Base-by-base conservation (phyloP, 2,888 invertebrate species). In the Teleiodes luculella region DNA sequence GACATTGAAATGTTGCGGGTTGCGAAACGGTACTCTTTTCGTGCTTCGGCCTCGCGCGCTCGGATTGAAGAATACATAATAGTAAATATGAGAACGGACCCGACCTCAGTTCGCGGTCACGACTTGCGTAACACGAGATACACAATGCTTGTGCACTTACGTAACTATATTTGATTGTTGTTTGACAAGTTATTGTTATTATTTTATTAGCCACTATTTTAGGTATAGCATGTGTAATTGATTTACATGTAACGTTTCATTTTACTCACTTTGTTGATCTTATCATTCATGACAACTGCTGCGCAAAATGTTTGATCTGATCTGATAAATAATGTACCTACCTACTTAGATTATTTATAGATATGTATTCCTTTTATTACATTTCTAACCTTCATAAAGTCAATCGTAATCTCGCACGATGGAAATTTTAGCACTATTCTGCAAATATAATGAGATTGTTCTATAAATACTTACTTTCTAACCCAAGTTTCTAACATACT, bases 51-150 rank as follows among this genome's bases (percentile, higher is more conserved):
- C 77, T 80, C 77, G 75, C 62, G 70, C 62, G 70, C 72, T 74
- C 70, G 77, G 85, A 87, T 85, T 82, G 85, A 87, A 86, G 87
- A 87, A 86, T 86, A 86, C 84, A 83, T 86, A n/a, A 83, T 80
- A 81, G 82, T 83, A 86, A 86, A 86, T 86, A 87, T 84, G 86
- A 86, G 88, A 87, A 85, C 86, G 83, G 76, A 84, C 74, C 77
- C 81, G 86, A 86, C 88, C 88, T 87, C 72, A 68, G 76, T 85
- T 87, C 83, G 86, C 86, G 89, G 88, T 82, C 89, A 78, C 74
- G 63, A 55, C 70, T 89, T 87, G 85, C 80, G 86, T 85, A 86
- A 88, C 74, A 68, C 68, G 67, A 77, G 79, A 83, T 83, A 80
- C 78, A 87, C 87, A 87, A 86, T 86, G 78, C 79, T 70, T 74